A percentile compares a stretch with the other conserved stretches of the same genome.
These are phyloP conservation scores for Ctenomys sociabilis DNA, from an alignment of 2,113 vertebrate genomes.

Conservation along the genomic window DNA sequence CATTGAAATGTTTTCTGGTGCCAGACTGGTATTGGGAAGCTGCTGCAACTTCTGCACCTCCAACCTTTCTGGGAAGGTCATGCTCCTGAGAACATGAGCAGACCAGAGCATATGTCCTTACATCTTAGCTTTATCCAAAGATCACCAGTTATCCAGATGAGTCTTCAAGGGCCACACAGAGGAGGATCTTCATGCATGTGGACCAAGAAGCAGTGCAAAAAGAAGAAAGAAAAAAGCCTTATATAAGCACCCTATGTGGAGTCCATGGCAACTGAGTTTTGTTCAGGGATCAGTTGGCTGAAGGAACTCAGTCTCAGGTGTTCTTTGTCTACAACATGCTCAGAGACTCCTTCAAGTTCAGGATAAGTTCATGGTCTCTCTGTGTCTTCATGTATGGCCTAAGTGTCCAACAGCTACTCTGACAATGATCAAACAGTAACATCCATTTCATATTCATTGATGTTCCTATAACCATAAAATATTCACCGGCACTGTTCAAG, in stretches of 20 bases:
- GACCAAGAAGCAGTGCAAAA: background rate
- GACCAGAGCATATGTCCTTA: background rate
- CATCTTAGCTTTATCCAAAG: background rate
- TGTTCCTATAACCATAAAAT: background rate
- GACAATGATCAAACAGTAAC: background rate
- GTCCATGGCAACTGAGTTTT: background rate
- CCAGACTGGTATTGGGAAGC: background rate
- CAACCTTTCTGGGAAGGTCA: background rate
- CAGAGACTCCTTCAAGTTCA: background rate
- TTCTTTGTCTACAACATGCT: background rate
- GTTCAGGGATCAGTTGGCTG: background rate
- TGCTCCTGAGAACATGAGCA: background rate
- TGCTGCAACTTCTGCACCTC: background rate
- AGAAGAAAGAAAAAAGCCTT: background rate
- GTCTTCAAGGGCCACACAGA: background rate
- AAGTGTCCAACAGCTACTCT: too few species aligned
- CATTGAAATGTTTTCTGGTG: background rate
- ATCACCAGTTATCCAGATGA: background rate
- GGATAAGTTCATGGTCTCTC: rapidly evolving
- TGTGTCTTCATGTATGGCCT: background rate
- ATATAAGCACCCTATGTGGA: too few species aligned
- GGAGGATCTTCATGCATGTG: background rate
- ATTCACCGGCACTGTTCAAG: background rate
- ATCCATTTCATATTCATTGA: too few species aligned
- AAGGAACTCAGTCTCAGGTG: background rate